Evolutionary conservation across 1,140 invertebrate species (phyloP).

Genomic region (Parapsyche elsis): DNA sequence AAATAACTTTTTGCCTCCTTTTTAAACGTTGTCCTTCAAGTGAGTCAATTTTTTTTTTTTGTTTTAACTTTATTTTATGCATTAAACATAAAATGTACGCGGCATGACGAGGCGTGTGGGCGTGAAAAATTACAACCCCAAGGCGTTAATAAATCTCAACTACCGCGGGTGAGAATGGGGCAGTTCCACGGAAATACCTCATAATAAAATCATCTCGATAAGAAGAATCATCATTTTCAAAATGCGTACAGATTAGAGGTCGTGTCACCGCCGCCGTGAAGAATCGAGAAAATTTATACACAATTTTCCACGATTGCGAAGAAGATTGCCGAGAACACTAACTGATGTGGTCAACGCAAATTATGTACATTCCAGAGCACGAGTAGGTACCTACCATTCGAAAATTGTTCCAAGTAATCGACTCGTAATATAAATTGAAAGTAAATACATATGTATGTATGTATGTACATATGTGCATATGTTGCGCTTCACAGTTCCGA

Average conservation of each 20-base stretch:
- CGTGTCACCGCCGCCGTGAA: not conserved
- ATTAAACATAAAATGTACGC: not conserved
- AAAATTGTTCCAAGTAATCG: no score
- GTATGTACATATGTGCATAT: no score
- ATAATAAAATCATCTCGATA: not conserved
- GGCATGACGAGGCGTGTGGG: conserved; percentile 11
- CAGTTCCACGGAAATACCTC: not conserved
- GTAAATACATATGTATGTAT: no score
- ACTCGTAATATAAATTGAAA: no score
- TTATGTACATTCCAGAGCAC: not conserved
- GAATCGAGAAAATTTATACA: conserved; percentile 6
- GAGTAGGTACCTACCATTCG: no score
- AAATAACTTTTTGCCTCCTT: no score
- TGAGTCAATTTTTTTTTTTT: not conserved
- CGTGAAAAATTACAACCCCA: conserved; percentile 25
- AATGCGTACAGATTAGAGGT: no score
- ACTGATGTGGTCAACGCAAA: conserved; percentile 1
- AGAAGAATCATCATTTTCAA: not conserved
- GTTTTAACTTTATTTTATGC: not conserved
- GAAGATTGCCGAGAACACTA: conserved; percentile 1
- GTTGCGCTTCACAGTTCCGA: no score
- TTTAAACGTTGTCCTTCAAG: no score
- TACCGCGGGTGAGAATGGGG: not conserved
- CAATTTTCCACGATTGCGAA: not conserved
- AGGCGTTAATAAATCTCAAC: not conserved